These are phyloP conservation scores for Stylophora pistillata DNA, from an alignment of 64 coral and sea anemone genomes.

Conservation along the genomic window DNA sequence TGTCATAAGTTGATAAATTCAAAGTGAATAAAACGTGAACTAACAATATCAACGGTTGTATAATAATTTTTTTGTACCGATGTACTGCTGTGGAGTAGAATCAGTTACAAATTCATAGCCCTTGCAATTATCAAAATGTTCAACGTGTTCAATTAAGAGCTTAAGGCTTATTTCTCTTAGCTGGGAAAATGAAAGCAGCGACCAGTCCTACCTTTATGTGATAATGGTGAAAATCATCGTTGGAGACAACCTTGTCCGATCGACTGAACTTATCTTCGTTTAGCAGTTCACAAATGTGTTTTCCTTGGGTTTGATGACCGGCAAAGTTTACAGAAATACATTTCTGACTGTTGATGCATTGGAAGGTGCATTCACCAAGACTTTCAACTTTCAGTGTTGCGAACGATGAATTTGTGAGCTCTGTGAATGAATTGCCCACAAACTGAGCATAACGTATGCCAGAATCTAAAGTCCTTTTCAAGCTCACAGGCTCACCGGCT, in stretches of 20 bases:
- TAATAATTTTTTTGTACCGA: too few species aligned
- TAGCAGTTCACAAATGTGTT: conserved; percentile 1
- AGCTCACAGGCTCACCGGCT: too few species aligned
- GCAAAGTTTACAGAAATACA: conserved; percentile 13
- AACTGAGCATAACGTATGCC: neutral
- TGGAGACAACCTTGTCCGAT: neutral
- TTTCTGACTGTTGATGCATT: neutral
- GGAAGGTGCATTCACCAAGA: neutral
- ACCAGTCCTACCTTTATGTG: neutral
- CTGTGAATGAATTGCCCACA: neutral
- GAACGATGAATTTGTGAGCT: neutral
- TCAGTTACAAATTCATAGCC: too few species aligned
- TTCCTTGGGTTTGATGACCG: neutral
- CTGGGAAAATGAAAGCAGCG: too few species aligned
- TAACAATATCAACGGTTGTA: too few species aligned
- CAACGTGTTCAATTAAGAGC: too few species aligned
- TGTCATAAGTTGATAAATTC: too few species aligned
- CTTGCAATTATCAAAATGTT: too few species aligned
- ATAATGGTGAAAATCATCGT: conserved; percentile 16
- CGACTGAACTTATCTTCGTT: neutral
- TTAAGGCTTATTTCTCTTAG: too few species aligned
- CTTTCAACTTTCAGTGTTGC: neutral
- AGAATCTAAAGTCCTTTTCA: neutral
- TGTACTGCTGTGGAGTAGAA: too few species aligned
- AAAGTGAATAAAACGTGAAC: too few species aligned